These are phyloP conservation scores for Eueides isabella DNA, from an alignment of 1,140 invertebrate species.

Conservation along the genomic window DNA sequence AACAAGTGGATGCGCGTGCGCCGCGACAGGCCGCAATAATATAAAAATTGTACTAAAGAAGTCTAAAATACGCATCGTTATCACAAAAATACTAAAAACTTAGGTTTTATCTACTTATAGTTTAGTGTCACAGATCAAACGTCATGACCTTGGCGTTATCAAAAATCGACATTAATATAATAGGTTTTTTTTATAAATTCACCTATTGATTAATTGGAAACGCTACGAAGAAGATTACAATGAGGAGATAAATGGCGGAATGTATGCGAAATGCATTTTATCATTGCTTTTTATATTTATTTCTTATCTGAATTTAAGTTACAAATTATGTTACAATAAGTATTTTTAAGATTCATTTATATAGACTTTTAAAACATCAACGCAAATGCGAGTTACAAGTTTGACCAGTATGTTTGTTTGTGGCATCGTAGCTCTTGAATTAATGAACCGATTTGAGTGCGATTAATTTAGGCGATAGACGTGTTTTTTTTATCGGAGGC, in stretches of 20 bases:
- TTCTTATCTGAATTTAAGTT: too few relatives aligned
- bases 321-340: too few relatives aligned
- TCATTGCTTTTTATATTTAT: not conserved
- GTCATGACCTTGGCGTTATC: slow-evolving; percentile 43
- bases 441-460: too few relatives aligned
- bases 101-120: slow-evolving; percentile 44
- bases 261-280: not conserved
- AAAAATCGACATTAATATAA: slow-evolving; percentile 32
- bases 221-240: not conserved
- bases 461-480: too few relatives aligned
- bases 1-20: too few relatives aligned
- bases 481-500: too few relatives aligned
- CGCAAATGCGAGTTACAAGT: too few relatives aligned
- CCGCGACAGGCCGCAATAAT: too few relatives aligned
- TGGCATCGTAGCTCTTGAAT: too few relatives aligned
- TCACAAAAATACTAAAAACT: slow-evolving; percentile 45
- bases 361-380: too few relatives aligned
- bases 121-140: slow-evolving; percentile 43
- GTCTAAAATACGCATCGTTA: slow-evolving; percentile 17
- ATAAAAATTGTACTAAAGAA: not conserved
- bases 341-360: too few relatives aligned
- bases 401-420: too few relatives aligned
- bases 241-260: not conserved
- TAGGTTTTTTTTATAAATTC: slow-evolving; percentile 29
- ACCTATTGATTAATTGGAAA: slow-evolving; percentile 34